Evolutionary conservation across 2,797 vertebrate genomes (phyloP), one percentile per base, ranked within the genome.

Genomic region (Poliocrania exsul): DNA sequence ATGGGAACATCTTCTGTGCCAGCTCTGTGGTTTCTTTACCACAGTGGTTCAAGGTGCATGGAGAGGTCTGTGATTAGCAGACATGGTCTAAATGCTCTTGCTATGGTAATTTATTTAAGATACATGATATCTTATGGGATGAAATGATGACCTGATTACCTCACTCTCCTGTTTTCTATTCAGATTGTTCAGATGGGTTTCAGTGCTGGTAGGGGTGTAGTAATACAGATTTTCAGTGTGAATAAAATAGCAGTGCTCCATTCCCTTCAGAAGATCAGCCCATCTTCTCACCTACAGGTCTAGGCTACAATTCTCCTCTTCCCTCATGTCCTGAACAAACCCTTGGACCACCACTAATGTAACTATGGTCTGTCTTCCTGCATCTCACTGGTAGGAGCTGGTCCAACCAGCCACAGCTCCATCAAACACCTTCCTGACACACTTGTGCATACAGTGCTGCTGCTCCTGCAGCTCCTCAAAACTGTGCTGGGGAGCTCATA

Each of bases 371-470:
- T 58, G 44, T 65, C 35, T 51, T 87, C 21, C 73, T 61, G 26
- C 60, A 40, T 20, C 49, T 77, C 4, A 4, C 33, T 42, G 72
- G 50, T 50, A 71, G 57, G 67, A 71, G n/a, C 62, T 77, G 42
- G 28, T 61, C 47, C 38, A 37, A 21, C n/a, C n/a, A 70, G 53
- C 38, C 40, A 58, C 37, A 31, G 33, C 38, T 65, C 56, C 26
- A 5, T 20, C 42, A 28, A 28, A 35, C 1, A 5, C 12, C 50
- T 50, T 54, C 50, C 31, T 56, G 56, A n/a, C 26, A 20, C 0
- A 0, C 33, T 42, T 47, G 21, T 42, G 29, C 49, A 81, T 46
- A 42, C 28, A 14, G n/a, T 35, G 46, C 19, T 72, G 26, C 64
- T 83, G 54, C 58, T 83, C 21, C 35, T 69, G 69, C 5, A 2